Evolutionary conservation across 2,113 vertebrate genomes (phyloP).

Genomic region (Pitta sordida): DNA sequence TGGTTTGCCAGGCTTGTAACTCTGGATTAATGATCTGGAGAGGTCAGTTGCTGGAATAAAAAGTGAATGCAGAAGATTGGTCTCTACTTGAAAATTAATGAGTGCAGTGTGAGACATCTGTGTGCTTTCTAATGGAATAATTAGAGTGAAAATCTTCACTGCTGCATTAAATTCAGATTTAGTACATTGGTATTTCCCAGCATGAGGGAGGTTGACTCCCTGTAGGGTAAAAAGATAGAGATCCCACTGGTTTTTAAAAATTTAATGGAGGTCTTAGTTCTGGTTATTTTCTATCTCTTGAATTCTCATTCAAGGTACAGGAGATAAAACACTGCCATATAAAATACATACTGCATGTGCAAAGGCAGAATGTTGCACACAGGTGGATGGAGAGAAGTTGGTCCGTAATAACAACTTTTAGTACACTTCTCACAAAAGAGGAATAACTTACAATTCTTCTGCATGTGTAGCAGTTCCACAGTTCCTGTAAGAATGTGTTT

Average conservation of each 20-base stretch:
- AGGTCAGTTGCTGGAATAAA: constrained; percentile 45
- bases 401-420: background rate
- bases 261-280: background rate
- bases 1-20: background rate
- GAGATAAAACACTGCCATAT: background rate
- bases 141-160: constrained; percentile 33
- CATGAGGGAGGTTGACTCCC: background rate
- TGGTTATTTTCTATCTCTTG: background rate
- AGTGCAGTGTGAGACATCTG: constrained; percentile 42
- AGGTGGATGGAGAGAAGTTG: background rate
- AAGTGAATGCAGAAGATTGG: constrained; percentile 28
- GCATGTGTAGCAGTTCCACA: background rate
- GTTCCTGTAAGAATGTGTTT: background rate
- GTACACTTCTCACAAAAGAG: background rate
- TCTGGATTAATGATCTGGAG: constrained; percentile 2
- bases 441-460: background rate
- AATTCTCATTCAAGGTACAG: background rate
- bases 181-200: background rate
- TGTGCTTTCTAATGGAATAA: constrained; percentile 51
- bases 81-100: constrained; percentile 54
- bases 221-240: background rate
- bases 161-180: constrained; percentile 43
- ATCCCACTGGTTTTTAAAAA: background rate
- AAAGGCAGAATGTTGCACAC: background rate
- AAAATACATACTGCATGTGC: no score